Conservation (phyloP, 2,113 vertebrate genomes). For the Mesembrinibis cayennensis region DNA sequence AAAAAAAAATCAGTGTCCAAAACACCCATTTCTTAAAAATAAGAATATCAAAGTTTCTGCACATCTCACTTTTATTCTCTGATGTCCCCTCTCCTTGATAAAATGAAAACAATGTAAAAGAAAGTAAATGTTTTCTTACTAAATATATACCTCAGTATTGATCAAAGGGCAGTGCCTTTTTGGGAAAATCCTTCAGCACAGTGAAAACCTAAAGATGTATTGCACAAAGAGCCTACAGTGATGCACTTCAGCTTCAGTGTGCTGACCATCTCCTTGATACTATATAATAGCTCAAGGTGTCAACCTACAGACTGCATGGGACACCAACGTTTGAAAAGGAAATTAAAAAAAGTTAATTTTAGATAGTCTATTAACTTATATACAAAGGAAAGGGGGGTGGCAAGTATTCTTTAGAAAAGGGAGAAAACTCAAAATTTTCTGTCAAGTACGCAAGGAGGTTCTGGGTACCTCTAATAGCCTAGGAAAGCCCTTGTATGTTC, state of each 20-base stretch:
- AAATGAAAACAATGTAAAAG: constrained; percentile 48
- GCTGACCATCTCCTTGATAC: background rate
- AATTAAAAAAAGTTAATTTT: background rate
- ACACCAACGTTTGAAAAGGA: constrained; percentile 9
- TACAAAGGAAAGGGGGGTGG: constrained; percentile 21
- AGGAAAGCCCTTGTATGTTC: constrained; percentile 73
- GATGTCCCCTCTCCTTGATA: constrained; percentile 47
- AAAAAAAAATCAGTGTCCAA: background rate
- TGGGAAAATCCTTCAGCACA: constrained; percentile 10
- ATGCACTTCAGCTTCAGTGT: constrained; percentile 26
- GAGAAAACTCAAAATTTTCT: constrained; percentile 39
- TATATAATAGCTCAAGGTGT: constrained; percentile 34
- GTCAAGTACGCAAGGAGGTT: constrained; percentile 51
- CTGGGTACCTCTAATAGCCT: constrained; percentile 57
- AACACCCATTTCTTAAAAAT: constrained; percentile 13
- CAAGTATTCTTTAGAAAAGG: constrained; percentile 27
- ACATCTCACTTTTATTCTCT: constrained; percentile 33
- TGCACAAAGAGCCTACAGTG: constrained; percentile 3
- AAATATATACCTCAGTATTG: constrained; percentile 8
- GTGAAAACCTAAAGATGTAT: background rate
- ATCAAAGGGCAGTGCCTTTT: background rate
- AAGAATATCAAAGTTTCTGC: constrained; percentile 38
- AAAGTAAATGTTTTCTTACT: constrained; percentile 31
- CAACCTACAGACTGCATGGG: constrained; percentile 2
- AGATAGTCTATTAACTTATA: constrained; percentile 28